A percentile compares a stretch with the other conserved stretches of the same genome.
These are phyloP conservation scores for Panagrolaimus sp. DNA, from an alignment of 1,140 invertebrate species.

Conservation along the genomic window DNA sequence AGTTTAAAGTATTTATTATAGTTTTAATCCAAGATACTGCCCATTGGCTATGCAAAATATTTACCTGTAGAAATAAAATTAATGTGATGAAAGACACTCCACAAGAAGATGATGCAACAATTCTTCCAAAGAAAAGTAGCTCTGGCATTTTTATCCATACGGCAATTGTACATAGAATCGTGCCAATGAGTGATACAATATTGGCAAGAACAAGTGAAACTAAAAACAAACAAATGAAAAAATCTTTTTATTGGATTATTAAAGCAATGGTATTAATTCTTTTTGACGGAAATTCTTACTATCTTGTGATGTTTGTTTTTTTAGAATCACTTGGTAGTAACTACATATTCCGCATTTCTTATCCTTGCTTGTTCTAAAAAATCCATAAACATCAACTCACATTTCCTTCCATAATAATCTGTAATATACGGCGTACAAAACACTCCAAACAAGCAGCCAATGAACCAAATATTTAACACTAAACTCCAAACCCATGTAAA, in stretches of 20 bases:
- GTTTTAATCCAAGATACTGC: too few species aligned
- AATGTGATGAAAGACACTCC: conserved; percentile 50
- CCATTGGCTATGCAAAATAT: too few species aligned
- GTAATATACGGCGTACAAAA: conserved; percentile 44
- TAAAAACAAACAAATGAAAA: too few species aligned
- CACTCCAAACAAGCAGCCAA: conserved; percentile 48
- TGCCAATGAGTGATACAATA: conserved; percentile 21
- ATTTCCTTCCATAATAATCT: conserved; percentile 36
- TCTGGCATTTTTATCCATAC: conserved; percentile 31
- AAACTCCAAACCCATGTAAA: conserved; percentile 49
- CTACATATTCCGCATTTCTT: too few species aligned
- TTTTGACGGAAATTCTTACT: too few species aligned
- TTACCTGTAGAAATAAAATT: conserved; percentile 49
- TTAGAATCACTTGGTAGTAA: too few species aligned
- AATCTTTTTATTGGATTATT: too few species aligned
- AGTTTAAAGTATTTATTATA: too few species aligned
- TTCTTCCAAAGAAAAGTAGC: conserved; percentile 40
- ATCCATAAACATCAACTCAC: conserved; percentile 5
- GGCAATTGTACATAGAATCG: conserved; percentile 5
- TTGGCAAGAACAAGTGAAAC: conserved; percentile 34
- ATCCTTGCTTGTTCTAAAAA: too few species aligned
- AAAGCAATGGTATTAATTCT: too few species aligned
- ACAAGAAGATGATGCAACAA: conserved; percentile 34
- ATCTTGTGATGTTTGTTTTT: too few species aligned
- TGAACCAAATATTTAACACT: conserved; percentile 49